Conservation (phyloP, 92 coral and sea anemone species). For the Palythoa grandiflora region DNA sequence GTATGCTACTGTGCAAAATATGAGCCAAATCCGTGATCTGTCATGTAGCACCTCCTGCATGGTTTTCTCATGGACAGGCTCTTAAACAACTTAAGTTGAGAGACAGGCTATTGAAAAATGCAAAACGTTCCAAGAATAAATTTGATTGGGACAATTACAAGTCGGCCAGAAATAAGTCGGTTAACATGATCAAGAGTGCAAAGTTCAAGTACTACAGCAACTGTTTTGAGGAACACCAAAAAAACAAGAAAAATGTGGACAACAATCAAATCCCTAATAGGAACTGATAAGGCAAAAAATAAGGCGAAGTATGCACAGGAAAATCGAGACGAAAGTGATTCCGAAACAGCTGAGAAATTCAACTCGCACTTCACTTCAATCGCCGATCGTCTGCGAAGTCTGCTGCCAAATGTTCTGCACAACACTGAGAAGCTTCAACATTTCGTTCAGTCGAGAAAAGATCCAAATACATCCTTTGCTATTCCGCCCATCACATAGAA, state of each 20-base stretch:
- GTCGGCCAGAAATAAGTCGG: constrained; percentile 47
- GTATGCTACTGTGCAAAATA: too few relatives aligned
- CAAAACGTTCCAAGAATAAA: constrained; percentile 20
- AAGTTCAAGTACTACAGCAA: neutral
- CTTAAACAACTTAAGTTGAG: constrained; percentile 52
- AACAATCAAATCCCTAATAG: too few relatives aligned
- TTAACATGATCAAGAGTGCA: constrained; percentile 35
- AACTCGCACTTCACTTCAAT: too few relatives aligned
- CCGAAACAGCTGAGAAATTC: too few relatives aligned
- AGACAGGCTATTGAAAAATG: constrained; percentile 42
- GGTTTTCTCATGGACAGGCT: too few relatives aligned
- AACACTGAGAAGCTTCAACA: constrained; percentile 42
- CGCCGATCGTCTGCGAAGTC: too few relatives aligned
- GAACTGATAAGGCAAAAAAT: too few relatives aligned
- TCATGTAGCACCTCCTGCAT: too few relatives aligned
- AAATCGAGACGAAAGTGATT: too few relatives aligned
- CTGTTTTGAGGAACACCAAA: constrained; percentile 36
- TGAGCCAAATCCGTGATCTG: too few relatives aligned
- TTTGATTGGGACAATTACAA: constrained; percentile 48
- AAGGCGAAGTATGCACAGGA: too few relatives aligned
- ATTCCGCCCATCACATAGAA: constrained; percentile 44
- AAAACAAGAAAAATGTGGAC: too few relatives aligned
- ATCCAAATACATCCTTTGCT: constrained; percentile 25
- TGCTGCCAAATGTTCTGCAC: constrained; percentile 16
- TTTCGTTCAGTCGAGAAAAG: constrained; percentile 59